Evolutionary conservation across 1,140 invertebrate species (phyloP).

Genomic region (Tigriopus japonicus): DNA sequence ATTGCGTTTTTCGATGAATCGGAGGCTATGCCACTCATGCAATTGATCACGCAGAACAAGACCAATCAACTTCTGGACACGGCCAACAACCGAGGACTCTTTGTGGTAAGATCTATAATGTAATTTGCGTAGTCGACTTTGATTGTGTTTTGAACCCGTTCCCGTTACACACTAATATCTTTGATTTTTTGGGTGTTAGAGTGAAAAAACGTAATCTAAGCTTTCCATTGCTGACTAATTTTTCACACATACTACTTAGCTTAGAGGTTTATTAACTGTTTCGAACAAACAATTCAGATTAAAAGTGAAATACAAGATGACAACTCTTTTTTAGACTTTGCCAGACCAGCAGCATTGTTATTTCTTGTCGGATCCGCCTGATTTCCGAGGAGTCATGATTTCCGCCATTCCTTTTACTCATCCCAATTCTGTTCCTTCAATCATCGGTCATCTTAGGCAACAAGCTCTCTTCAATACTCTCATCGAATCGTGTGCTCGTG

Average conservation of each 20-base stretch:
- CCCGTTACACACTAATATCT: too few species aligned
- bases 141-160: too few species aligned
- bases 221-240: too few species aligned
- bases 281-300: too few species aligned
- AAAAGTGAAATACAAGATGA: not conserved
- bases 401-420: constrained; percentile 76
- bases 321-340: constrained; percentile 41
- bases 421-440: constrained; percentile 67
- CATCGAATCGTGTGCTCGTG: constrained; percentile 60
- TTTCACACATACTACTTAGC: too few species aligned
- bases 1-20: constrained; percentile 45
- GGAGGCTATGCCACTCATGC: constrained; percentile 40
- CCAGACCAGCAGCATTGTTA: constrained; percentile 83
- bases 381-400: constrained; percentile 56
- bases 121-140: too few species aligned
- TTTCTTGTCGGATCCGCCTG: constrained; percentile 50
- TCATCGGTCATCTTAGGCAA: constrained; percentile 66
- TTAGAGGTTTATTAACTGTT: too few species aligned
- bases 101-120: constrained; percentile 54
- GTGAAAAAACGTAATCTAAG: too few species aligned
- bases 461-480: constrained; percentile 78
- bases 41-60: constrained; percentile 49
- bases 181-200: too few species aligned
- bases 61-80: constrained; percentile 45
- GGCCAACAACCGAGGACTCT: constrained; percentile 46